Percentiles rank a stretch among this genome's conserved stretches.
phyloP scores from a whole-genome alignment of 1,140 invertebrate genomes.

The Leptoteleia sp. region DNA sequence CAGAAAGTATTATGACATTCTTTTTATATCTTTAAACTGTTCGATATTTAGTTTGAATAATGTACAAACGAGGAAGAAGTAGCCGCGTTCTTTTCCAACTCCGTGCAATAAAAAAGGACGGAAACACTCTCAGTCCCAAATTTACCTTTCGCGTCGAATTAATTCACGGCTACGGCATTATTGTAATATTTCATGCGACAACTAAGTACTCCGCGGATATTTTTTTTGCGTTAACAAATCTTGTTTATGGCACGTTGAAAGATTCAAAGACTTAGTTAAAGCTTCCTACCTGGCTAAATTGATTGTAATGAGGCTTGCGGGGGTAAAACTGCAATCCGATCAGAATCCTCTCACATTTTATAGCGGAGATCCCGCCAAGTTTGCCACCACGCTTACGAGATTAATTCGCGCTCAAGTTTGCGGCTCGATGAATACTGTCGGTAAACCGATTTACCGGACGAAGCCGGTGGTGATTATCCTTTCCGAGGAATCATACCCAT shows the following conservation, averaged over 20 bases:
- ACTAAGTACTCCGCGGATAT: no score
- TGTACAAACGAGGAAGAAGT: no score
- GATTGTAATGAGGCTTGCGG: conserved; percentile 55
- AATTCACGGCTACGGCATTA: no score
- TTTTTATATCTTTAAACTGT: no score
- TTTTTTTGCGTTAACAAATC: not conserved
- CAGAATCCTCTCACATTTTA: conserved; percentile 58
- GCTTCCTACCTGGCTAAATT: conserved; percentile 41
- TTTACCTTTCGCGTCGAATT: no score
- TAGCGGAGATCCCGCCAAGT: conserved; percentile 55
- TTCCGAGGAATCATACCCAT: conserved; percentile 41
- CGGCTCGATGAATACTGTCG: conserved; percentile 51
- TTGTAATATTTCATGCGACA: no score
- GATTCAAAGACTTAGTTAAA: conserved; percentile 9
- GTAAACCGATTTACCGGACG: conserved; percentile 63
- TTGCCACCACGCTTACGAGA: conserved; percentile 61
- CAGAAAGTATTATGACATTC: no score
- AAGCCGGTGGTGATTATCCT: conserved; percentile 58
- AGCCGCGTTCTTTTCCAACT: not conserved
- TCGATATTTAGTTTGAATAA: no score
- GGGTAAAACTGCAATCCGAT: conserved; percentile 50
- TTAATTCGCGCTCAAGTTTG: conserved; percentile 65
- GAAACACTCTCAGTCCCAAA: not conserved
- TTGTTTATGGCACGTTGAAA: conserved; percentile 11
- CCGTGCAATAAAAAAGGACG: not conserved